Conservation (phyloP, 2,797 vertebrate species). For the Pipistrellus pipistrellus region DNA sequence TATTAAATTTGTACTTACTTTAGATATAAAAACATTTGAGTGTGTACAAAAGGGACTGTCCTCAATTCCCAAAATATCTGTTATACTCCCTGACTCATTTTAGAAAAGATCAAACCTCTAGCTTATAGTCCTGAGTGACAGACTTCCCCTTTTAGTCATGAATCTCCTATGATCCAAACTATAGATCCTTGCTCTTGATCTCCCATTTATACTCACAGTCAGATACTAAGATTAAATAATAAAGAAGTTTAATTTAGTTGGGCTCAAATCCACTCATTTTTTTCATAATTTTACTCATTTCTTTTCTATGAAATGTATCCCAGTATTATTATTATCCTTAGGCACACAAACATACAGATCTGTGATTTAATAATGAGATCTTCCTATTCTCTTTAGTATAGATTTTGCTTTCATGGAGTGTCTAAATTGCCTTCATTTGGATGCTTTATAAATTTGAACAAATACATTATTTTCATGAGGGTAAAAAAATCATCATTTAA, state of each 20-base stretch:
- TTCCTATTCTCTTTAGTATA: constrained; percentile 79
- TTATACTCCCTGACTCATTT: constrained; percentile 58
- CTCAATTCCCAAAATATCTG: constrained; percentile 59
- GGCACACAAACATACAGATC: constrained; percentile 81
- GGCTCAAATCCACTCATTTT: constrained; percentile 78
- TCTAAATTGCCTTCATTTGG: constrained; percentile 85
- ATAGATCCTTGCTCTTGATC: constrained; percentile 6
- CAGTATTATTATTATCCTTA: constrained; percentile 78
- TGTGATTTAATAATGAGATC: constrained; percentile 83
- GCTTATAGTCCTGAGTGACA: constrained; percentile 64
- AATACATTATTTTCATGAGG: constrained; percentile 77
- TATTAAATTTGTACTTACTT: constrained; percentile 25
- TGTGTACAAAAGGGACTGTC: constrained; percentile 47
- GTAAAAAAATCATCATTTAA: constrained; percentile 84
- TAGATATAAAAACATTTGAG: constrained; percentile 52
- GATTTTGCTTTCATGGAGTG: constrained; percentile 84
- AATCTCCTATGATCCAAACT: constrained; percentile 54
- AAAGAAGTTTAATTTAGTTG: constrained; percentile 80
- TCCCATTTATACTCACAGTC: constrained; percentile 76
- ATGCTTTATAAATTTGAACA: constrained; percentile 85
- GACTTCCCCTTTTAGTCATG: constrained; percentile 66
- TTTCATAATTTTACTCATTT: constrained; percentile 72
- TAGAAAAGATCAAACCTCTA: constrained; percentile 62
- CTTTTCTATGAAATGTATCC: constrained; percentile 74
- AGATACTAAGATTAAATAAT: constrained; percentile 82